Conservation (phyloP, 1,140 invertebrate species). For the Drosophila simulans region DNA sequence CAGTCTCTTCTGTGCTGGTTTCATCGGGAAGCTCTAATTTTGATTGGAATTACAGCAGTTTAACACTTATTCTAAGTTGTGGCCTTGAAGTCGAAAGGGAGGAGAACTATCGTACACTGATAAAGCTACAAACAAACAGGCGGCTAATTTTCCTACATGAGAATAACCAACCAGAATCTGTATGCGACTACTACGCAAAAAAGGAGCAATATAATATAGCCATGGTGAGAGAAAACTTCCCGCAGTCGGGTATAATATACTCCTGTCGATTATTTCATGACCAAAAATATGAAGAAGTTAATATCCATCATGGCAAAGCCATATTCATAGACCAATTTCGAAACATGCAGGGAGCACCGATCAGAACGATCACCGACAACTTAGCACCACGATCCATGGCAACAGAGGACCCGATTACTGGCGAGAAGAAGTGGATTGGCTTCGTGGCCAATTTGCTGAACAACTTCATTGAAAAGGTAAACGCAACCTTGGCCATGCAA, state of each 20-base stretch:
- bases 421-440: too few relatives aligned
- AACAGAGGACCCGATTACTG: too few relatives aligned
- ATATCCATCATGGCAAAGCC: too few relatives aligned
- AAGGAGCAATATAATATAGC: constrained; percentile 60
- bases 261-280: neutral
- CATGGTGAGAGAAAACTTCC: constrained; percentile 19
- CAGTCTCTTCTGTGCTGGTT: constrained; percentile 26
- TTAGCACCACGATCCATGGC: too few relatives aligned
- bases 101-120: constrained; percentile 14
- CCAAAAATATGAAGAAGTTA: too few relatives aligned
- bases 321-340: too few relatives aligned
- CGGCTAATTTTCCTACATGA: constrained; percentile 23
- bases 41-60: constrained; percentile 43
- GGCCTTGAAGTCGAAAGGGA: constrained; percentile 20
- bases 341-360: too few relatives aligned
- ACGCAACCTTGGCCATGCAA: too few relatives aligned
- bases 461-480: too few relatives aligned
- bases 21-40: constrained; percentile 14
- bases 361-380: too few relatives aligned
- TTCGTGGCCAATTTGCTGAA: too few relatives aligned
- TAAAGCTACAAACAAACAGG: constrained; percentile 38
- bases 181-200: constrained; percentile 18
- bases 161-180: neutral
- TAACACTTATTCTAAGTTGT: constrained; percentile 43
- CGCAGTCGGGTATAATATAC: neutral